These are phyloP conservation scores for Tympanuchus pallidicinctus DNA, from an alignment of 2,113 vertebrate genomes.

Conservation along the genomic window DNA sequence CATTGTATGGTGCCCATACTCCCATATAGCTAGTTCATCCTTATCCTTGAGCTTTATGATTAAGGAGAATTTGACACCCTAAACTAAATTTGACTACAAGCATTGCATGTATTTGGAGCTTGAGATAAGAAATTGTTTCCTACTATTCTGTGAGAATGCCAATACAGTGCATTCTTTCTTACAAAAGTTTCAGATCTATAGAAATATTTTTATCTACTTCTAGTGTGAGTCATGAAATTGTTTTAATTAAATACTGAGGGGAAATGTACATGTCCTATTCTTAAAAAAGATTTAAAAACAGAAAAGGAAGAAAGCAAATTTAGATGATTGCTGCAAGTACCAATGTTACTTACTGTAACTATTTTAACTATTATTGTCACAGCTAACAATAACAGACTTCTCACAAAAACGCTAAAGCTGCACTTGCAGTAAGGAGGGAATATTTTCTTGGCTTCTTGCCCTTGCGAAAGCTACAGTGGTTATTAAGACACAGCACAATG, in stretches of 20 bases:
- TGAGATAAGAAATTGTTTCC: not conserved
- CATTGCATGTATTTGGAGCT: not conserved
- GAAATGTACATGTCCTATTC: not conserved
- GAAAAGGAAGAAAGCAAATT: not conserved
- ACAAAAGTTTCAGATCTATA: not conserved
- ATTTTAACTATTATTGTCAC: not conserved
- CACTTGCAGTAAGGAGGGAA: not conserved
- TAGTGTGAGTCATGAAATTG: not conserved
- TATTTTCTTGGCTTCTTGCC: not conserved
- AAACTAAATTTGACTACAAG: not conserved
- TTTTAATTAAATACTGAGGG: not conserved
- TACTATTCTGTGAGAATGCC: not conserved
- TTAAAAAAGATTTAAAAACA: not conserved
- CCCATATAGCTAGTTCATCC: not conserved
- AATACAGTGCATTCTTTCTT: not conserved
- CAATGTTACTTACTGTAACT: not conserved
- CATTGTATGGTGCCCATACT: not conserved
- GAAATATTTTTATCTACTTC: not conserved
- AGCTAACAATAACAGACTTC: not conserved
- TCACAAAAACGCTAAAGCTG: not conserved
- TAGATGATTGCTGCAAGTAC: not conserved
- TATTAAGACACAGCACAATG: not conserved
- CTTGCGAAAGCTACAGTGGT: not conserved
- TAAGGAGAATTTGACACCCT: not conserved
- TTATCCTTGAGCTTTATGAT: not conserved